These are phyloP conservation scores for Leucoraja ocellata DNA, from an alignment of 2,797 vertebrate species.

Conservation along the genomic window DNA sequence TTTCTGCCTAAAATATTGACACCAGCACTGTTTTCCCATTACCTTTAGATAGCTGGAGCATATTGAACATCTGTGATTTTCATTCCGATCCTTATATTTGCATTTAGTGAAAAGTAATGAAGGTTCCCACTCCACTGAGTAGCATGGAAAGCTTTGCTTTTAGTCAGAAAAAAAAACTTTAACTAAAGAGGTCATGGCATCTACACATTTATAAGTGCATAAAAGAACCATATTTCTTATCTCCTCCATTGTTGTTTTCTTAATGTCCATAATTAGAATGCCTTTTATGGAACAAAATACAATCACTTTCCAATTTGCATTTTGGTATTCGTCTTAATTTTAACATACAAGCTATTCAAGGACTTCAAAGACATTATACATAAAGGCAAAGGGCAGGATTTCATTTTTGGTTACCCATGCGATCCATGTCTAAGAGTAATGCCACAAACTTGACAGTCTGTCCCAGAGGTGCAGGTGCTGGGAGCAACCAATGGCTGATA, in stretches of 20 bases:
- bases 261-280: constrained; percentile 40
- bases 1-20: too few species aligned
- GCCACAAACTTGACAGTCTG: too few species aligned
- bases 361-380: neutral
- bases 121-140: constrained; percentile 35
- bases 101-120: constrained; percentile 56
- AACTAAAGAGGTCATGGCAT: constrained; percentile 59
- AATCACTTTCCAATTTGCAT: neutral
- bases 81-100: constrained; percentile 61
- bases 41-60: constrained; percentile 56
- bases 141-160: constrained; percentile 54
- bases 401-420: too few species aligned
- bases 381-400: neutral
- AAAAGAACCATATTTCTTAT: neutral
- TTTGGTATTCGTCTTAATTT: neutral
- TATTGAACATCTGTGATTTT: constrained; percentile 75
- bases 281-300: neutral
- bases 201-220: constrained; percentile 70
- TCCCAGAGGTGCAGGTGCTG: too few species aligned
- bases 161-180: constrained; percentile 68
- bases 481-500: too few species aligned
- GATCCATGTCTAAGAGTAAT: too few species aligned
- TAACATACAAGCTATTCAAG: neutral
- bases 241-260: neutral
- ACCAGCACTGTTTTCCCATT: constrained; percentile 46